Base-by-base conservation (phyloP, 2,113 vertebrate species). In the Leptosomus discolor region DNA sequence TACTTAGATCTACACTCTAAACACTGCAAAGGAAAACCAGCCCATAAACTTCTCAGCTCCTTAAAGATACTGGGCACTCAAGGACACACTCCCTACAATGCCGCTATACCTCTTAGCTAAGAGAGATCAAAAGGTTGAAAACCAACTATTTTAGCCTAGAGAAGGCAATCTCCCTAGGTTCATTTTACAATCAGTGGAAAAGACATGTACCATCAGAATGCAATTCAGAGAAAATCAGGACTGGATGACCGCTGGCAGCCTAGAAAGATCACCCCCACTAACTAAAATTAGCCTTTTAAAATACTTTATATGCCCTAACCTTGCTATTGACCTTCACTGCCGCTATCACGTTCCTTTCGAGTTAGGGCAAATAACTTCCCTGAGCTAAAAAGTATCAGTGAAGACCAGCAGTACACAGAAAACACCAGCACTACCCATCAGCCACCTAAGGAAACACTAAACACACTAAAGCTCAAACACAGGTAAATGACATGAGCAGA, bases 201-300 rank as follows among this genome's bases (percentile, higher is more conserved):
- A 86, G 41, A 56, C 54, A 67, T 8, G 34, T 14, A 46, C 41
- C 51, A 87, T 56, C 37, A 89, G 64, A 97, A 89, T 6, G 27
- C 36, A 90, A 90, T 85, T 91, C 68, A 85, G 64, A 94, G 56
- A 78, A 85, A 90, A 94, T 68, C 26, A 43, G 56, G 48, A 46
- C 68, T 60, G 30, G 30, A 78, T 78, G 65, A 85, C n/a, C 6
- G 19, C 77, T 95, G 60, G 73, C 84, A 95, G 84, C 56, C 80
- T 60, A 91, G 77, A 36, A 81, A 91, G 76, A 94, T 93, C 89
- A 90, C 43, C 87, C 87, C 94, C 77, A 64, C 87, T 80, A 94
- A 95, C 93, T 96, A 96, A 96, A 96, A 96, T 95, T 91, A 92
- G 91, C 73, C 94, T 94, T 92, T 96, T 92, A 80, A 94, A 97